These are phyloP conservation scores for Hylaea fasciaria DNA, from an alignment of 2,888 invertebrate genomes.

Conservation along the genomic window DNA sequence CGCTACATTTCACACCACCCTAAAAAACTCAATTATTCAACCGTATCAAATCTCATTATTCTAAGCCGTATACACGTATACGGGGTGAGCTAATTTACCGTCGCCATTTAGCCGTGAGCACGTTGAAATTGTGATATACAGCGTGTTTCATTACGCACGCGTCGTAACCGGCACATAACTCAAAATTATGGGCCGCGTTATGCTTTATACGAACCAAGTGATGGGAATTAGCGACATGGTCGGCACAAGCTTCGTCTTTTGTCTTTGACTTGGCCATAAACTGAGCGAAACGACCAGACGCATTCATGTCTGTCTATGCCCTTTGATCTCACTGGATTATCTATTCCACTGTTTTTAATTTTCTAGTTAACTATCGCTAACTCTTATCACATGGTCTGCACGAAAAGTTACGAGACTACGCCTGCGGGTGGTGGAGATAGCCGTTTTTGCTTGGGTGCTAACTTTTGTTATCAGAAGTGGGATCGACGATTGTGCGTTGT, in stretches of 20 bases:
- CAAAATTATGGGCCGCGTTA: conserved; percentile 76
- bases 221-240: too few species aligned
- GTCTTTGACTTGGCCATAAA: too few species aligned
- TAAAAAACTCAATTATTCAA: conserved; percentile 47
- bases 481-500: conserved; percentile 5
- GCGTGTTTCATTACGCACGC: conserved; percentile 76
- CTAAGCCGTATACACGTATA: conserved; percentile 49
- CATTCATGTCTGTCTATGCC: too few species aligned
- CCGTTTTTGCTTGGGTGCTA: conserved; percentile 38
- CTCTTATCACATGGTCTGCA: too few species aligned
- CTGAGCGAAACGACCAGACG: too few species aligned
- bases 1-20: conserved; percentile 22
- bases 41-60: conserved; percentile 52
- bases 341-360: too few species aligned
- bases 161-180: conserved; percentile 71
- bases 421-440: conserved; percentile 46
- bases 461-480: conserved; percentile 28
- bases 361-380: too few species aligned
- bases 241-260: too few species aligned
- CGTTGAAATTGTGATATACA: conserved; percentile 73
- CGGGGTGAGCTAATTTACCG: conserved; percentile 65
- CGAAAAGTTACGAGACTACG: conserved; percentile 41
- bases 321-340: too few species aligned
- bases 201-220: conserved; percentile 18
- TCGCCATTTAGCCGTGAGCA: conserved; percentile 68